Percentiles rank a stretch among this genome's conserved stretches.
Evolutionary conservation across 2,888 invertebrate genomes (phyloP).

Genomic region (Metopia argyrocephala): DNA sequence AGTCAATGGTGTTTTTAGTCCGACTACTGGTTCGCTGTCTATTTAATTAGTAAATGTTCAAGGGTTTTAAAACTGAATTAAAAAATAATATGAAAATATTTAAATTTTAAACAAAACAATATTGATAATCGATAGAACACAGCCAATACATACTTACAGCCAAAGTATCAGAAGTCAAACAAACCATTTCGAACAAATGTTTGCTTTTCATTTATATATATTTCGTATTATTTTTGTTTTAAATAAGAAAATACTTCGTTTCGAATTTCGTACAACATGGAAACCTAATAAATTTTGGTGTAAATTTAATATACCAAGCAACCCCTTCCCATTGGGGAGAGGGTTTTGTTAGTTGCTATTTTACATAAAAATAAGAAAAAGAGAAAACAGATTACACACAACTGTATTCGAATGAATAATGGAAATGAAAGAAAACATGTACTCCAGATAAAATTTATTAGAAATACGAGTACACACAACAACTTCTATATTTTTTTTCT

Average conservation of each 20-base stretch:
- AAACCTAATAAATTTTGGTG: conserved; percentile 54
- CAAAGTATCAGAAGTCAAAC: not conserved
- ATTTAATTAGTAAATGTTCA: no score
- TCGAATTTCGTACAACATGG: not conserved
- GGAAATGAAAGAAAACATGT: conserved; percentile 22
- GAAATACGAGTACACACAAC: conserved; percentile 9
- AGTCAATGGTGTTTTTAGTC: no score
- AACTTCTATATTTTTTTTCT: not conserved
- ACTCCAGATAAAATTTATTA: conserved; percentile 47
- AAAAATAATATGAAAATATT: not conserved
- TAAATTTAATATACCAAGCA: not conserved
- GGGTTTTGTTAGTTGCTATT: not conserved
- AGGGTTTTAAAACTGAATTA: not conserved
- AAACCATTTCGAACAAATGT: conserved; percentile 11
- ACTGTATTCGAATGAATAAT: not conserved
- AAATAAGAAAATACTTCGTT: not conserved
- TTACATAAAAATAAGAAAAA: not conserved
- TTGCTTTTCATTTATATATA: not conserved
- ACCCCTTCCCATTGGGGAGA: not conserved
- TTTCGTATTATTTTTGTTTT: no score
- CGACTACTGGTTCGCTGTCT: no score
- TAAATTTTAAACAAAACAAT: not conserved
- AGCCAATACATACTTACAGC: not conserved
- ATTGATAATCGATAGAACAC: not conserved
- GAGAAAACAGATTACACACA: not conserved